phyloP scores from a whole-genome alignment of 2,888 invertebrate genomes.

The Tolmerus cingulatus region DNA sequence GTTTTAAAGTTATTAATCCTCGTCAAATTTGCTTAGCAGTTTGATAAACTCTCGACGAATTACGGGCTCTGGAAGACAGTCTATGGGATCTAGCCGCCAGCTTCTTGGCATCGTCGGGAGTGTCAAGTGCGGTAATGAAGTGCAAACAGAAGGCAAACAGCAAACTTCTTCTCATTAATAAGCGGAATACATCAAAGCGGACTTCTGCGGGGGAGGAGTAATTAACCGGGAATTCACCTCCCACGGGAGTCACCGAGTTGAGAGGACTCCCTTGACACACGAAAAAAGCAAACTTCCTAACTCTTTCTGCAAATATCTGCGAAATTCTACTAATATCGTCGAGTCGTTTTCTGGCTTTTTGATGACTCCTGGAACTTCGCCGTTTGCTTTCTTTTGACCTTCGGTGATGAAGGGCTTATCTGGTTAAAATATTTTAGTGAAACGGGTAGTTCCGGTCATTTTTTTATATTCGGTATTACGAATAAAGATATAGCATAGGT shows the following conservation, averaged over 20 bases:
- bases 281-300: neutral
- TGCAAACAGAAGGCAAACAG: conserved; percentile 8
- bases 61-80: neutral
- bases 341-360: neutral
- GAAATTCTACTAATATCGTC: neutral
- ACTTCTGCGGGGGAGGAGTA: neutral
- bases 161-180: conserved; percentile 5
- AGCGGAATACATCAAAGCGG: conserved; percentile 4
- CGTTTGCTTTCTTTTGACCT: neutral
- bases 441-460: too few species aligned
- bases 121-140: conserved; percentile 16
- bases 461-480: too few species aligned
- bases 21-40: conserved; percentile 18
- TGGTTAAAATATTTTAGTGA: neutral
- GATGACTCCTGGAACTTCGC: neutral
- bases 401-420: neutral
- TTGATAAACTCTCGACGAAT: conserved; percentile 4
- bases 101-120: neutral
- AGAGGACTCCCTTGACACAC: neutral
- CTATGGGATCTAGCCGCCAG: neutral
- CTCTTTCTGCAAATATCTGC: neutral
- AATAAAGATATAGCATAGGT: too few species aligned
- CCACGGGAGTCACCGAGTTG: neutral
- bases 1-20: conserved; percentile 37
- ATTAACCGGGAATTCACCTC: neutral